Evolutionary conservation across 2,113 vertebrate species (phyloP), one percentile per base, ranked within the genome.

Genomic region (Lynx canadensis): DNA sequence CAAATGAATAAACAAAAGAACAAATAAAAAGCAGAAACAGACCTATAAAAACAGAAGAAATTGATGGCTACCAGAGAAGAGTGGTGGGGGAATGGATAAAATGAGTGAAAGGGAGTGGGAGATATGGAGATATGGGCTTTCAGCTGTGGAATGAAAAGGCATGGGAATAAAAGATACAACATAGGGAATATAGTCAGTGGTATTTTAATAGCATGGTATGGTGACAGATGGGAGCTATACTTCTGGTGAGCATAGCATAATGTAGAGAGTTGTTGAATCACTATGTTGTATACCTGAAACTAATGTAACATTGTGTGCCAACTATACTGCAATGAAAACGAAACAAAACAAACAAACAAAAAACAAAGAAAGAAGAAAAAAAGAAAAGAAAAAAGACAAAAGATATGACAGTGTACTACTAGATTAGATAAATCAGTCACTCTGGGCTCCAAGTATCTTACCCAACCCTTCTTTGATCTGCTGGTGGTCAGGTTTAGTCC

Each of bases 401-500:
- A 25, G 25, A 27, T 65, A 65, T 29, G 27, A 65, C 11, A 29
- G 19, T 66, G 12, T 60, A 13, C 57, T 91, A 29, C 7, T 33
- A 78, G 45, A 91, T 19, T 76, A 13, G 11, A 48, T 14, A 81
- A 27, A 12, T 68, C 29, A 33, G 14, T 80, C 31, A 80, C 13
- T 45, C 21, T 66, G 48, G 7, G 29, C 7, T 18, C 36, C 18
- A 45, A 5, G 13, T 66, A 45, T 16, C 21, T 84, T 38, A 55
- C 2, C 41, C 29, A 63, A 14, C 4, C 31, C 19, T 18, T 13
- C 13, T 48, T 68, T 1, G 1, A 23, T 84, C 66, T 76, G 13
- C 29, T 18, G 0, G 9, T 8, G 36, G 15, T 25, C 18, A 25
- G 10, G 7, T 21, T 21, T 33, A 2, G 9, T 0, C 31, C 36